phyloP scores from a whole-genome alignment of 2,888 invertebrate genomes.

The Standfussiana lucernea region DNA sequence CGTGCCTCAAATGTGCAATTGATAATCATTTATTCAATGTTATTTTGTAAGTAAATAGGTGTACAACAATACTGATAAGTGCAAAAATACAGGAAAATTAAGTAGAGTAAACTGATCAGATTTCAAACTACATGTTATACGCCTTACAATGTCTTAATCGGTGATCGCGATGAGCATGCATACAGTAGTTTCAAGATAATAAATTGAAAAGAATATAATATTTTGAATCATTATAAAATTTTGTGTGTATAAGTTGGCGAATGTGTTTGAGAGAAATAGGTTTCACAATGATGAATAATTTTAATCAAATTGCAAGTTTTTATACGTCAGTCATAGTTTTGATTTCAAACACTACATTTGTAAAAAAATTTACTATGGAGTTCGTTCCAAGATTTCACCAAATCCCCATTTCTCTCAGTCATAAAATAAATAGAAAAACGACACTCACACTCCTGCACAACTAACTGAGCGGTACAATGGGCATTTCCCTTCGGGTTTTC shows the following conservation, averaged over 20 bases:
- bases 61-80: conserved; percentile 68
- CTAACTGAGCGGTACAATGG: conserved; percentile 96
- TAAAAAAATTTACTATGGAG: background rate
- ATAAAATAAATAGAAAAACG: conserved; percentile 39
- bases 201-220: background rate
- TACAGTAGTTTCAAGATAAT: conserved; percentile 36
- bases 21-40: conserved; percentile 32
- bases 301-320: background rate
- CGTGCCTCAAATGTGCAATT: conserved; percentile 60
- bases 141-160: conserved; percentile 88
- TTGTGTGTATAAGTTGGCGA: conserved; percentile 1
- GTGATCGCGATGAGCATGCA: conserved; percentile 85
- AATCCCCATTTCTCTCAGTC: conserved; percentile 19
- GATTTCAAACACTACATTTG: background rate
- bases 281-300: background rate
- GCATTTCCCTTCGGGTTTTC: conserved; percentile 95
- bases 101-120: conserved; percentile 66
- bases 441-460: conserved; percentile 95
- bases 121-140: conserved; percentile 83
- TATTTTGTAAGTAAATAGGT: conserved; percentile 62
- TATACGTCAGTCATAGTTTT: background rate
- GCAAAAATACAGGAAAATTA: conserved; percentile 85
- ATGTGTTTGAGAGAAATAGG: conserved; percentile 28
- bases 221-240: conserved; percentile 11
- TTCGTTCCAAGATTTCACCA: background rate